Base-by-base conservation (phyloP, 1,140 invertebrate genomes). In the Cydia fagiglandana region DNA sequence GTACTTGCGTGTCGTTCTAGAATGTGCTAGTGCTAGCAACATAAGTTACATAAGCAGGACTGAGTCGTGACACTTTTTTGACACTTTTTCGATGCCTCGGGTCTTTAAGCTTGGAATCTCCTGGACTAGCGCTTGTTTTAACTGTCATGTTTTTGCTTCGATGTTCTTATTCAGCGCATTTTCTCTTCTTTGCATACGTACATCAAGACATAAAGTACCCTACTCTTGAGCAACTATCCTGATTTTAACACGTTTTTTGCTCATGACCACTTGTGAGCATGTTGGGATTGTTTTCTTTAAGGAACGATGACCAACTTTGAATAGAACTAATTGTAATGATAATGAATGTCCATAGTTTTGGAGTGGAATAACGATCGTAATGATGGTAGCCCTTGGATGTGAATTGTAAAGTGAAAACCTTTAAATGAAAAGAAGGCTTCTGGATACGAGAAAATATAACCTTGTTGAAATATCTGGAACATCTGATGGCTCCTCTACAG, bases 151-250 rank as follows among this genome's bases (percentile, higher is more conserved):
- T 53, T 61, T 41, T 70, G 66, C 66, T 70, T 70, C 17, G 2
- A 41, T 70, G 30, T 70, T 38, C 66, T 53, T 56, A 24, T 30
- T 74, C n/a, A 53, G 30, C 38, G 50, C 73, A 70, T 70, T 70
- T 70, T 70, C 15, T 70, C 34, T 70, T 70, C 66, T 70, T 70
- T 70, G 66, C 66, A 70, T 70, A 70, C 66, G 34, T 70, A 70
- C 66, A 13, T 41, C 66, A 41, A 20, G 66, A 38, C 15, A 17
- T 70, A 30, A 24, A 61, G 56, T 61, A 61, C 56, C 50, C 66
- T n/a, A 70, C 66, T 70, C 66, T 70, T 70, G 66, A 70, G 66
- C 66, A 70, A 70, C n/a, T 70, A 70, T 41, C 17, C 66, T 70
- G 38, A 70, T 38, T 68, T 70, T 70, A 30, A 38, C 66, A 70